phyloP scores from a whole-genome alignment of 2,888 invertebrate species.

The Habroteleia sp. region DNA sequence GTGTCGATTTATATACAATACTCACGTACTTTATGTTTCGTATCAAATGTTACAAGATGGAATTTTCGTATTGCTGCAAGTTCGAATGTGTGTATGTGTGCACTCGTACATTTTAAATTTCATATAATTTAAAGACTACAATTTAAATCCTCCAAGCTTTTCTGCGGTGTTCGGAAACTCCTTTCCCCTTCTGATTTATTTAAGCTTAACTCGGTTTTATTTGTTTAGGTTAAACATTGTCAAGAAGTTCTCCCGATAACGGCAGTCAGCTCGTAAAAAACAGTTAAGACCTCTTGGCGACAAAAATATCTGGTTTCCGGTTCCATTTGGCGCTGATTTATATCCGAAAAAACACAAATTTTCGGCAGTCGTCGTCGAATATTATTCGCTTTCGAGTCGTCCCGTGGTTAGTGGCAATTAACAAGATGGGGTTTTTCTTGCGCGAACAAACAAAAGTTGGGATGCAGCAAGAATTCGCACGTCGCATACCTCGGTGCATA shows the following conservation, averaged over 20 bases:
- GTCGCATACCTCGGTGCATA: constrained; percentile 5
- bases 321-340: constrained; percentile 26
- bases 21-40: too few species aligned
- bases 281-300: background rate
- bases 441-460: background rate
- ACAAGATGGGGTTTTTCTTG: background rate
- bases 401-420: background rate
- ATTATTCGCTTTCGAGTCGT: background rate
- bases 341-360: background rate
- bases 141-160: too few species aligned
- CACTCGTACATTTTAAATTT: too few species aligned
- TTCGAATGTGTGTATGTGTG: too few species aligned
- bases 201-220: too few species aligned
- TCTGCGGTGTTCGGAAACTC: too few species aligned
- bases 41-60: too few species aligned
- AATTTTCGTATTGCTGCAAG: too few species aligned
- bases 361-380: background rate
- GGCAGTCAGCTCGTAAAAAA: background rate
- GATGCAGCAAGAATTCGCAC: constrained; percentile 9
- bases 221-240: constrained; percentile 1
- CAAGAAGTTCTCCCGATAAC: background rate
- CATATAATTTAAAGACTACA: too few species aligned
- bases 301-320: constrained; percentile 16
- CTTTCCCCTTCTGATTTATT: too few species aligned
- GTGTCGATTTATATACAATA: too few species aligned